These are phyloP conservation scores for Nasua narica DNA, from an alignment of 2,797 vertebrate genomes.

Conservation along the genomic window DNA sequence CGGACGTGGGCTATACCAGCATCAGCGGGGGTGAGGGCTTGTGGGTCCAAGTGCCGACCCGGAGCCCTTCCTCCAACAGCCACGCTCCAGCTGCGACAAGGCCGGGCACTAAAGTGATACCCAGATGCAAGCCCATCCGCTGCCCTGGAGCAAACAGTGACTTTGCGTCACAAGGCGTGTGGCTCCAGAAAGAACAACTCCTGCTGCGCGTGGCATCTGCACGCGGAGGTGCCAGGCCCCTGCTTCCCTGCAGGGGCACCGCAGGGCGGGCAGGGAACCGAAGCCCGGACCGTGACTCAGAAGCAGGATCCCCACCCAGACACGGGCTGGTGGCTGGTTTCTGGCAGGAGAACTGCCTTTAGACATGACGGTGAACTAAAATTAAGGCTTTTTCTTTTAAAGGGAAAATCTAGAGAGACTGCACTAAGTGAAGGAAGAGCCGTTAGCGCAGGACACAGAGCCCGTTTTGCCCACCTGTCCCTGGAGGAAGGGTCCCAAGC, in stretches of 20 bases:
- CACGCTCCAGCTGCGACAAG: no score
- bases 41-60: neutral
- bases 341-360: neutral
- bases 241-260: neutral
- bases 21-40: neutral
- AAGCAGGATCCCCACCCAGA: neutral
- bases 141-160: neutral
- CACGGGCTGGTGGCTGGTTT: neutral
- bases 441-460: fast-evolving
- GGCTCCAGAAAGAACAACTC: neutral
- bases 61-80: neutral
- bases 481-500: no score
- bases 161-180: neutral
- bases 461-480: neutral
- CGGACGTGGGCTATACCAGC: fast-evolving
- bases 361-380: neutral
- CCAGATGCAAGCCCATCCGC: neutral
- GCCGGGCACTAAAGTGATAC: neutral
- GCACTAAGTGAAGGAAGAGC: neutral
- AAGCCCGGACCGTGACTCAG: neutral
- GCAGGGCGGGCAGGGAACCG: neutral
- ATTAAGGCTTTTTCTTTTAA: neutral
- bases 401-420: neutral
- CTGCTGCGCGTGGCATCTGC: fast-evolving
- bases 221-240: neutral